Base-by-base conservation (phyloP, 2,888 invertebrate genomes). In the Cosmorhoe ocellata region DNA sequence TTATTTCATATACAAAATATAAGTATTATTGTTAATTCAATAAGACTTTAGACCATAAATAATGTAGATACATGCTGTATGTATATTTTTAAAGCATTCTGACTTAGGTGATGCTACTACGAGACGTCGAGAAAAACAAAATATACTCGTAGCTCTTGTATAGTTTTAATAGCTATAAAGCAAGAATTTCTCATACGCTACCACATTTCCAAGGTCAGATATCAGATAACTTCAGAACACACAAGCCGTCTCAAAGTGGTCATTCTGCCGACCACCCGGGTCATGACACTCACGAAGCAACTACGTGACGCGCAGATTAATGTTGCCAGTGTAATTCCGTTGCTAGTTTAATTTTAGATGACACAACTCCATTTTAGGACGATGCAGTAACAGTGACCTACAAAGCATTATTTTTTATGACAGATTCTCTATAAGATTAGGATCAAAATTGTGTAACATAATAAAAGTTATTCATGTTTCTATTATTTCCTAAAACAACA, bases 161-260 rank as follows among this genome's bases (percentile, higher is more conserved):
- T n/a, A n/a, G n/a, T n/a, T n/a, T n/a, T n/a, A n/a, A n/a, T n/a
- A n/a, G n/a, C n/a, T 18, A 3, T 18, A 18, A 18, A 3, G 18
- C 4, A 3, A 4, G 2, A 18, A 18, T 18, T 77, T 82, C 75
- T 82, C 83, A 84, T 81, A 82, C 40, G 73, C 74, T 78, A 72
- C 76, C 66, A 59, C 63, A 64, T 62, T 62, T 59, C 71, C 78
- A 84, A 85, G 85, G 84, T 79, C 74, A 83, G 84, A 84, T 84
- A 44, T 50, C 58, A 61, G 73, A 79, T 82, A 80, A 63, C 63
- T 53, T 59, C 51, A 65, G 66, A 69, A 71, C 69, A 67, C 64
- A 69, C 36, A 56, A 61, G 58, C 65, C 58, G 67, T 64, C 69
- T 71, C 69, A 66, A 69, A 70, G 70, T 71, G 67, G 71, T 64